Evolutionary conservation across 2,113 vertebrate genomes (phyloP).

Genomic region (Petrocephalus microphthalmus): DNA sequence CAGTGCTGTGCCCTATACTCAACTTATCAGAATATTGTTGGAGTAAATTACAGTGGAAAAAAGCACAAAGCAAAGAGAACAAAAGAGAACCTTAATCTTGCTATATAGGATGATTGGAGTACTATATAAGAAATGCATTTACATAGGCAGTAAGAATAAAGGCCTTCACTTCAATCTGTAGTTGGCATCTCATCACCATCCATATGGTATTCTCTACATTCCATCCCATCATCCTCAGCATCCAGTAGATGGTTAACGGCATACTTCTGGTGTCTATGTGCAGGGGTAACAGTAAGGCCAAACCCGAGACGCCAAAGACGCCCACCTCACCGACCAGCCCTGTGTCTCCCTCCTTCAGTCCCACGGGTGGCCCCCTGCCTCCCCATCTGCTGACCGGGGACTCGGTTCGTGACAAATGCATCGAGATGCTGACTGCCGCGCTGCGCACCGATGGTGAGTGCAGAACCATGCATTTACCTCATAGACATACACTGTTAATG

Average conservation of each 20-base stretch:
- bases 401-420: slow-evolving; percentile 86
- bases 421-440: slow-evolving; percentile 82
- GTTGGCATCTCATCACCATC: background rate
- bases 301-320: slow-evolving; percentile 61
- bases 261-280: background rate
- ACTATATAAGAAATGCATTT: background rate
- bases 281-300: slow-evolving; percentile 65
- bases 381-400: slow-evolving; percentile 78
- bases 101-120: background rate
- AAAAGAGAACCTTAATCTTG: background rate
- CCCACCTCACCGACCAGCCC: slow-evolving; percentile 74
- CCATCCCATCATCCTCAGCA: background rate
- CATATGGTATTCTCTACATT: background rate
- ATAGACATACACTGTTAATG: background rate
- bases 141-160: background rate
- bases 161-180: background rate
- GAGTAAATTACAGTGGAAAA: background rate
- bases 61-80: background rate
- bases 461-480: background rate
- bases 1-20: background rate
- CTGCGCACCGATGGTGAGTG: slow-evolving; percentile 78
- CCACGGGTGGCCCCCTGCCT: slow-evolving; percentile 54
- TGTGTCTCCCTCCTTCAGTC: slow-evolving; percentile 63
- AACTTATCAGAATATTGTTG: background rate
- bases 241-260: background rate